Evolutionary conservation across 2,797 vertebrate genomes (phyloP), one percentile per base, ranked within the genome.

Genomic region (Falco columbarius): DNA sequence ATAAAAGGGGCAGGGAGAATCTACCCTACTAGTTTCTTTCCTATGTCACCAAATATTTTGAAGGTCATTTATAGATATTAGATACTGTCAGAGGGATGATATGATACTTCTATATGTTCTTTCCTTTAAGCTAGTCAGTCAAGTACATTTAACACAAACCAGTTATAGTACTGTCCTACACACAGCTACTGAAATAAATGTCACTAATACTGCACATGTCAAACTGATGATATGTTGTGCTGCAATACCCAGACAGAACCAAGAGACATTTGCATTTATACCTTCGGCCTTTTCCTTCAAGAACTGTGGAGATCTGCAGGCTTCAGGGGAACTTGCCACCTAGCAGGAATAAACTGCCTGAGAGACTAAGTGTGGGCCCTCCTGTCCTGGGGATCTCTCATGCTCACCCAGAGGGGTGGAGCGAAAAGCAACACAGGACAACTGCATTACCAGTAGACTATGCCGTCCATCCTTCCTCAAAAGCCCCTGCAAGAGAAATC

Each of bases 231-330:
- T 66, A 46, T 1, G 58, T 26, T 56, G 61, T 3, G 5, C 87
- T 90, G 82, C 73, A 65, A 72, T 19, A 67, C 19, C 49, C 49
- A 81, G 68, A 40, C 55, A 66, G 62, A 81, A 84, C 2, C 59
- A 89, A 81, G 51, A 34, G 30, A 11, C 20, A 26, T 88, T 91
- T 72, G 59, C 29, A 38, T 47, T 36, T 58, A 5, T 12, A 18
- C 36, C 21, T 76, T 92, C 56, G 82, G 67, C 71, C 67, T 91
- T 70, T 85, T 92, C 40, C 67, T 80, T 73, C 55, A 21, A 67
- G 68, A 86, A 42, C 23, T 22, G 42, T 26, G 55, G 47, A 56
- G 61, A 38, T 22, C 42, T 36, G 51, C 47, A 86, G 71, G 12
- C 56, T 61, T 17, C 56, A 62, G 77, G 71, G 52, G 54, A 76